Conservation (phyloP, 2,113 vertebrate species). For the Phrynosoma platyrhinos region DNA sequence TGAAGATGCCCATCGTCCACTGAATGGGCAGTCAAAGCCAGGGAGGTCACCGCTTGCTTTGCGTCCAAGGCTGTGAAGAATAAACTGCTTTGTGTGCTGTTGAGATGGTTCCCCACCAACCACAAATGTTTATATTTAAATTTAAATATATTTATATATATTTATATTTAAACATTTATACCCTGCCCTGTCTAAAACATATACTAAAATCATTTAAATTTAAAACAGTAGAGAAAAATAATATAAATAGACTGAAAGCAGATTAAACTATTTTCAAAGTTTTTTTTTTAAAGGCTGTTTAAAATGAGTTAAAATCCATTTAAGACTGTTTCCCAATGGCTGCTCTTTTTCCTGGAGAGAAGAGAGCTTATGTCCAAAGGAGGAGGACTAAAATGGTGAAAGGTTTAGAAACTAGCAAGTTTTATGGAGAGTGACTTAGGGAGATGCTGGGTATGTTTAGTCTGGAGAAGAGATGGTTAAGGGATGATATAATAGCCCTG, state of each 20-base stretch:
- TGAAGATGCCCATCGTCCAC: background rate
- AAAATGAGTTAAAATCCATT: too few relatives aligned
- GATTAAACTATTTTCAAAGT: background rate
- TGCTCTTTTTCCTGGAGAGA: background rate
- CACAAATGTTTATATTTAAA: background rate
- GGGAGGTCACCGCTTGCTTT: background rate
- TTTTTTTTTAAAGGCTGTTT: too few relatives aligned
- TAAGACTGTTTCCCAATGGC: background rate
- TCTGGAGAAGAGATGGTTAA: too few relatives aligned
- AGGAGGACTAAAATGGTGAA: too few relatives aligned
- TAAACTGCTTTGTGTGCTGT: background rate
- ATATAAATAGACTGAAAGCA: background rate
- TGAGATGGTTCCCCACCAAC: background rate
- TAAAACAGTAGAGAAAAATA: background rate
- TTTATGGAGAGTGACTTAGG: too few relatives aligned
- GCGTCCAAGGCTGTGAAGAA: background rate
- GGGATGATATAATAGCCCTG: too few relatives aligned
- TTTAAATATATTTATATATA: too few relatives aligned
- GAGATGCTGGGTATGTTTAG: too few relatives aligned
- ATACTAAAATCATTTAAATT: background rate
- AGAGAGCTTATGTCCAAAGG: too few relatives aligned
- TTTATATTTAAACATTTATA: too few relatives aligned
- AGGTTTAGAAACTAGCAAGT: too few relatives aligned
- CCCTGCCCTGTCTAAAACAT: background rate
- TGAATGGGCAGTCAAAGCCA: too few relatives aligned